A percentile compares a stretch with the other conserved stretches of the same genome.
Conservation (phyloP, 2,888 invertebrate species). For the Malachius bipustulatus region DNA sequence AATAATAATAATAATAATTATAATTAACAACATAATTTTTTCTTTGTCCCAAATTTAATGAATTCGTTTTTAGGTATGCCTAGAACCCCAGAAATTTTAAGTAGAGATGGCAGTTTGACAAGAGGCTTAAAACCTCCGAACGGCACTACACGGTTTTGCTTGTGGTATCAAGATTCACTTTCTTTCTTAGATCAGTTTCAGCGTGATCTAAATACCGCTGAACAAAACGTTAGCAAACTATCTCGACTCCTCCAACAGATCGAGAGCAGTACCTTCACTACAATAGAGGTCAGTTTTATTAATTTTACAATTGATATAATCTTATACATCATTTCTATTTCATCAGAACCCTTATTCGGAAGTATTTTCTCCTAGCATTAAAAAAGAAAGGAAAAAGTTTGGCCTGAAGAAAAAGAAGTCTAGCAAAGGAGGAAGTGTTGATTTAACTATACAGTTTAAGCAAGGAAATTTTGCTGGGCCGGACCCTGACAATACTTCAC, state of each 20-base stretch:
- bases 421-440: constrained; percentile 50
- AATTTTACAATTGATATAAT: too few species aligned
- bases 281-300: constrained; percentile 21
- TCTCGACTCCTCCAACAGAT: constrained; percentile 48
- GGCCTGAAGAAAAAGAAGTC: constrained; percentile 57
- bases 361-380: constrained; percentile 41
- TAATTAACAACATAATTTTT: too few species aligned
- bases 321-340: too few species aligned
- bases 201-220: constrained; percentile 53
- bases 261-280: constrained; percentile 28
- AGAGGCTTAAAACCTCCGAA: constrained; percentile 31
- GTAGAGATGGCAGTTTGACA: constrained; percentile 36
- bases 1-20: too few species aligned
- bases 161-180: constrained; percentile 59
- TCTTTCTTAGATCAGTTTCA: constrained; percentile 50
- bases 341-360: background rate
- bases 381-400: constrained; percentile 57
- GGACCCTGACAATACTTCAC: constrained; percentile 36
- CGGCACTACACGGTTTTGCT: constrained; percentile 41
- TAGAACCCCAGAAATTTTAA: constrained; percentile 33
- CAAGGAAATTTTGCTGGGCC: constrained; percentile 22
- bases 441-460: constrained; percentile 39
- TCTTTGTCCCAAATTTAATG: too few species aligned
- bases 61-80: constrained; percentile 24
- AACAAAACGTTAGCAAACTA: constrained; percentile 57